A percentile compares a stretch with the other conserved stretches of the same genome.
Evolutionary conservation across 2,888 invertebrate genomes (phyloP).

Genomic region (Stenchaetothrips biformis): DNA sequence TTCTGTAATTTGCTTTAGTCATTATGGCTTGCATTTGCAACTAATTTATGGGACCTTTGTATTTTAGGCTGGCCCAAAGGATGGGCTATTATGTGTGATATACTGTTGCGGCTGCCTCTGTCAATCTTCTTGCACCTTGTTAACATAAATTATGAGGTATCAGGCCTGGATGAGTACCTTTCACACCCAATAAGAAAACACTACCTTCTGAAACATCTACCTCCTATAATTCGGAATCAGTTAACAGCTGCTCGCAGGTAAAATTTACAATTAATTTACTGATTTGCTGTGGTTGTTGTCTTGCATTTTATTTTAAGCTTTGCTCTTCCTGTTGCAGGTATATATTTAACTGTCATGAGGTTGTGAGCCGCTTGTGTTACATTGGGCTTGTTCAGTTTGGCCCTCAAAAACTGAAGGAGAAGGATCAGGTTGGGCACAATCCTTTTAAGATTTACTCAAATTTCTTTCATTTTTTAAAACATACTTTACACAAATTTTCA

Average conservation of each 20-base stretch:
- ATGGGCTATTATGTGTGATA: constrained; percentile 66
- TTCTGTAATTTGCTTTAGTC: background rate
- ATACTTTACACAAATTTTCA: background rate
- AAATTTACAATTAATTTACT: constrained; percentile 25
- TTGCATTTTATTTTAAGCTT: background rate
- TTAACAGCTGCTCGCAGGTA: constrained; percentile 37
- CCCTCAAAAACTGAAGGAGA: constrained; percentile 59
- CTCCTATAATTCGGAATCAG: constrained; percentile 46
- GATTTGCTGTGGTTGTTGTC: background rate
- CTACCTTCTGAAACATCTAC: constrained; percentile 58
- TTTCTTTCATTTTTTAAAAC: constrained; percentile 23
- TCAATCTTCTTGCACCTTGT: constrained; percentile 64
- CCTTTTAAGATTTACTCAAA: constrained; percentile 29
- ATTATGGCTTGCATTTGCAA: background rate
- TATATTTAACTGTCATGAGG: constrained; percentile 54
- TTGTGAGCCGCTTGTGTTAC: constrained; percentile 56
- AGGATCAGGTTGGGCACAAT: constrained; percentile 53
- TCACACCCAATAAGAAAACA: constrained; percentile 63
- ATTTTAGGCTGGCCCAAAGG: constrained; percentile 54
- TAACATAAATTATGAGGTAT: constrained; percentile 54
- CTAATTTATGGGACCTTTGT: background rate
- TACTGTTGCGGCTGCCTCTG: constrained; percentile 64
- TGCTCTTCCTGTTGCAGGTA: constrained; percentile 46
- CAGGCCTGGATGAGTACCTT: constrained; percentile 55
- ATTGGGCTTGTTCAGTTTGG: constrained; percentile 67